phyloP scores from a whole-genome alignment of 2,797 vertebrate genomes.

The Cichlasoma orientale region DNA sequence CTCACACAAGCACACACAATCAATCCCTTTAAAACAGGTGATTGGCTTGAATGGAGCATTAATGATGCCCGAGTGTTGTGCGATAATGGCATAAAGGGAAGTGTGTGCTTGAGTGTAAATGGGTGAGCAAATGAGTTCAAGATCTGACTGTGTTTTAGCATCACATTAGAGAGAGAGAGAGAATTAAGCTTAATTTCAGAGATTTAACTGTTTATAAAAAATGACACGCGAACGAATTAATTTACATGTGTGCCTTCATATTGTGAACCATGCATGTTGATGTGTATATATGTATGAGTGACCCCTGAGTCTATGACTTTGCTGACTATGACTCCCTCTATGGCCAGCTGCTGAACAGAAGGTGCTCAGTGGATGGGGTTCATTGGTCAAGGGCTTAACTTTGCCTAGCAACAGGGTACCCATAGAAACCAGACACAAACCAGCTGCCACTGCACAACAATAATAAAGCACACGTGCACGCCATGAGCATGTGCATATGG shows the following conservation, averaged over 20 bases:
- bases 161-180: neutral
- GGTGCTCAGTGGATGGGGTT: slow-evolving; percentile 74
- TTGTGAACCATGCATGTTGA: neutral
- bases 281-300: neutral
- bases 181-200: slow-evolving; percentile 1
- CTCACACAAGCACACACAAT: slow-evolving; percentile 46
- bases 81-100: slow-evolving; percentile 22
- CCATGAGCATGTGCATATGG: slow-evolving; percentile 5
- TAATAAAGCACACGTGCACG: slow-evolving; percentile 62
- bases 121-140: slow-evolving; percentile 28
- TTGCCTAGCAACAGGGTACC: slow-evolving; percentile 84
- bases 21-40: slow-evolving; percentile 69
- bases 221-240: slow-evolving; percentile 3
- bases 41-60: slow-evolving; percentile 65
- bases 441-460: slow-evolving; percentile 67
- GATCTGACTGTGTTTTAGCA: slow-evolving; percentile 19
- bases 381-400: slow-evolving; percentile 81
- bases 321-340: slow-evolving; percentile 64
- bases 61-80: slow-evolving; percentile 67
- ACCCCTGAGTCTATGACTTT: slow-evolving; percentile 58
- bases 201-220: slow-evolving; percentile 38
- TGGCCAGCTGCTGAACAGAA: slow-evolving; percentile 79
- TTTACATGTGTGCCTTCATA: slow-evolving; percentile 27
- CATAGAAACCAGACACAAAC: slow-evolving; percentile 80
- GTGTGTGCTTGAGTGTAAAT: neutral